Conservation (phyloP, 2,888 invertebrate genomes). For the Xiphydria camelus region DNA sequence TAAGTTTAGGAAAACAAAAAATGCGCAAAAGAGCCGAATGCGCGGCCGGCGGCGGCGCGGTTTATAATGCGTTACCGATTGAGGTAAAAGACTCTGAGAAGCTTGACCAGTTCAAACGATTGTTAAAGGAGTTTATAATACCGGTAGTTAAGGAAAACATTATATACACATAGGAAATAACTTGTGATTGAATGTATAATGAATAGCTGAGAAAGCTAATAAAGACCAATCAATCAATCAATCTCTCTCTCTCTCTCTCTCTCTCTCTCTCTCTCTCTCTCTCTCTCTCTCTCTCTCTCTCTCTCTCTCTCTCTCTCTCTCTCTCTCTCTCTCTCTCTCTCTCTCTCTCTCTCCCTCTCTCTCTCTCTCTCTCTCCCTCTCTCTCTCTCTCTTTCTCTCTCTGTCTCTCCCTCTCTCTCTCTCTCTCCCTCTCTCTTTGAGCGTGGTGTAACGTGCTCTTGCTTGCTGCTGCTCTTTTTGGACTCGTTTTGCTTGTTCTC, state of each 20-base stretch:
- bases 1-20: constrained; percentile 7
- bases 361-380: too few species aligned
- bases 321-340: background rate
- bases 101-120: background rate
- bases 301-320: background rate
- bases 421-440: too few species aligned
- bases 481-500: too few species aligned
- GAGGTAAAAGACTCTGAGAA: background rate
- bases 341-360: background rate
- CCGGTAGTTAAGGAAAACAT: background rate
- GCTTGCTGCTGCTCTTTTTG: too few species aligned
- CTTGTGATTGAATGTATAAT: background rate
- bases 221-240: constrained; percentile 2
- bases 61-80: constrained; percentile 3
- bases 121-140: constrained; percentile 5
- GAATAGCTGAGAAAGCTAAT: constrained; percentile 3
- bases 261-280: background rate
- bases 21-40: constrained; percentile 10
- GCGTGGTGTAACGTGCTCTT: too few species aligned
- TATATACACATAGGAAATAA: too few species aligned
- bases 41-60: background rate
- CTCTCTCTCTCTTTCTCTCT: too few species aligned
- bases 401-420: too few species aligned
- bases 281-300: background rate
- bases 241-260: background rate